phyloP scores from a whole-genome alignment of 2,113 vertebrate genomes.

The Cyprinodon brontotheroides region DNA sequence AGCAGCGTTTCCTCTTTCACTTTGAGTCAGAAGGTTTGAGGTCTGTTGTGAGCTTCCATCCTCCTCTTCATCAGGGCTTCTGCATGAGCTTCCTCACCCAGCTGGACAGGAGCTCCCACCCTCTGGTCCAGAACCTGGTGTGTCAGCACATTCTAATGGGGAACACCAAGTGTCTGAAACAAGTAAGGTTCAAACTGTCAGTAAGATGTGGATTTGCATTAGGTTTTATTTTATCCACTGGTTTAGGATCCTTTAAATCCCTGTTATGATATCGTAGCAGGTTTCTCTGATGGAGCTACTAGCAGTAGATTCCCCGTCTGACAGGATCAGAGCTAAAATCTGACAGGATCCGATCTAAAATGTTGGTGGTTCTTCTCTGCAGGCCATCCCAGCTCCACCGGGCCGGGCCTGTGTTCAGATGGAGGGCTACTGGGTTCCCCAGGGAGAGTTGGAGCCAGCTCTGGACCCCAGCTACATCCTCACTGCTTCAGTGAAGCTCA shows the following conservation, averaged over 20 bases:
- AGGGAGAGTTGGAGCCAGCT: slow-evolving; percentile 87
- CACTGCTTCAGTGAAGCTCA: slow-evolving; percentile 92
- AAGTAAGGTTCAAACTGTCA: slow-evolving; percentile 74
- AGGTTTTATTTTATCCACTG: too few species aligned
- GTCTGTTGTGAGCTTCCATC: background rate
- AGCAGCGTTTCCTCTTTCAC: background rate
- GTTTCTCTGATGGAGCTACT: too few species aligned
- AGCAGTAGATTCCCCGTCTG: too few species aligned
- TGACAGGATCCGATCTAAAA: too few species aligned
- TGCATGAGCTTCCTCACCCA: slow-evolving; percentile 97
- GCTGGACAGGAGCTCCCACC: slow-evolving; percentile 90
- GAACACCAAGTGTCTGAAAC: slow-evolving; percentile 89
- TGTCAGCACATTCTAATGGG: slow-evolving; percentile 88
- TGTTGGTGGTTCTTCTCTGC: slow-evolving; percentile 15
- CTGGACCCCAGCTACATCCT: slow-evolving; percentile 91
- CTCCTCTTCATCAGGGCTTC: slow-evolving; percentile 85
- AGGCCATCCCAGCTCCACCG: slow-evolving; percentile 90
- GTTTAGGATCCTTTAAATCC: too few species aligned
- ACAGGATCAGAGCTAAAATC: too few species aligned
- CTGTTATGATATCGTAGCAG: too few species aligned
- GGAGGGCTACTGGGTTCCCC: slow-evolving; percentile 95
- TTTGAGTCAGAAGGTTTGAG: background rate
- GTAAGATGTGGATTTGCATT: too few species aligned
- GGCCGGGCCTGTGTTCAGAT: slow-evolving; percentile 81
- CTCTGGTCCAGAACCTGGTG: slow-evolving; percentile 90